Evolutionary conservation across 2,113 vertebrate species (phyloP).

Genomic region (Petromus typicus): DNA sequence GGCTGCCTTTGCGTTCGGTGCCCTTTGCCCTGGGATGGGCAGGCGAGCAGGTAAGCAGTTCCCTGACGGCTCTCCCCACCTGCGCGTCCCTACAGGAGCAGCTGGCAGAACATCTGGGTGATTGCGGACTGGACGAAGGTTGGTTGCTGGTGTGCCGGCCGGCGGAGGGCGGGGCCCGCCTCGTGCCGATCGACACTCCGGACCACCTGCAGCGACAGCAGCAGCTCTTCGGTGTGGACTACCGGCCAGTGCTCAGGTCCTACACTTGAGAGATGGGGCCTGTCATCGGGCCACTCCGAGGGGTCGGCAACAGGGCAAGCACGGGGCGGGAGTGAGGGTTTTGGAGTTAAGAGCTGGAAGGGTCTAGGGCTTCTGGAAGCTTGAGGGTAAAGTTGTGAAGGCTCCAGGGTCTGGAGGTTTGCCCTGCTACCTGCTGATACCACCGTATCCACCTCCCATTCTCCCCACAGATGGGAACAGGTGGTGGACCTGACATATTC

Average conservation of each 20-base stretch:
- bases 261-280: neutral
- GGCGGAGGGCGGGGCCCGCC: constrained; percentile 94
- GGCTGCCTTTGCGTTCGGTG: neutral
- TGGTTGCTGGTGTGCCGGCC: constrained; percentile 97
- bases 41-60: neutral
- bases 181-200: constrained; percentile 94
- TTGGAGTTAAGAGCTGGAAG: neutral
- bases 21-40: constrained; percentile 67
- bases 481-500: constrained; percentile 95
- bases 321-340: too few relatives aligned
- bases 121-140: constrained; percentile 93
- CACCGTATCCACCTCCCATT: neutral
- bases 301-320: neutral
- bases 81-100: constrained; percentile 90
- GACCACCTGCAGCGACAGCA: constrained; percentile 94
- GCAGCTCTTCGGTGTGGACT: constrained; percentile 96
- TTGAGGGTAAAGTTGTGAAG: neutral
- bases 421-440: neutral
- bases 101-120: constrained; percentile 92
- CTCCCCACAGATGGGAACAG: constrained; percentile 93
- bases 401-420: neutral
- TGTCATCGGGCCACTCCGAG: fast-evolving
- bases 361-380: neutral
- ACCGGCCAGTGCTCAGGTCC: constrained; percentile 93
- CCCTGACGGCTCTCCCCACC: constrained; percentile 30